Percentiles rank a stretch among this genome's conserved stretches.
These are phyloP conservation scores for Apis mellifera DNA, from an alignment of 1,140 invertebrate species.

Conservation along the genomic window DNA sequence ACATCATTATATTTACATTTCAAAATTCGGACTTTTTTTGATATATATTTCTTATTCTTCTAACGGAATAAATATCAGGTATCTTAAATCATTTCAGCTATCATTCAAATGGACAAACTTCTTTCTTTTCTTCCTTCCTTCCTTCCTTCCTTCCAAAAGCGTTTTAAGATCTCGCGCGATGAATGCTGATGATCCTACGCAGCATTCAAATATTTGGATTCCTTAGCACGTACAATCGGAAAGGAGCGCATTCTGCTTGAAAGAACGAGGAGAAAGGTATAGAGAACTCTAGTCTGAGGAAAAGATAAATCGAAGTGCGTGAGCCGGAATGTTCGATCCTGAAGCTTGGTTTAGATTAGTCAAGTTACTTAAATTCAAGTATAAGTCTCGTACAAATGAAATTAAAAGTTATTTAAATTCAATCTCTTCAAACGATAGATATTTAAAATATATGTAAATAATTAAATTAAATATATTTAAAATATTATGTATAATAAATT, in stretches of 20 bases:
- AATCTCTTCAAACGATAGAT: no score
- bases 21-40: not conserved
- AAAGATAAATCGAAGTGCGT: conserved; percentile 16
- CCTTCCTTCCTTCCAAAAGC: conserved; percentile 34
- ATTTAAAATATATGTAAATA: no score
- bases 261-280: not conserved
- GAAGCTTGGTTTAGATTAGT: no score
- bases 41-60: conserved; percentile 17
- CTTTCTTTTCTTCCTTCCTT: not conserved
- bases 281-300: not conserved
- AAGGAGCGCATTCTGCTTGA: conserved; percentile 6
- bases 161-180: conserved; percentile 20
- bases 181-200: conserved; percentile 28
- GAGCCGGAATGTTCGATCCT: not conserved
- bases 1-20: no score
- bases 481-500: no score
- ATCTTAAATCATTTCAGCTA: conserved; percentile 28
- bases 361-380: no score
- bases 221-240: conserved; percentile 15
- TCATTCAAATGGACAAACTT: conserved; percentile 18
- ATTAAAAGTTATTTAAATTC: no score
- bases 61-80: conserved; percentile 46
- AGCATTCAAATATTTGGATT: conserved; percentile 30
- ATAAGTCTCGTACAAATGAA: no score
- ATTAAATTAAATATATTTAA: no score